Percentiles rank a stretch among this genome's conserved stretches.
Evolutionary conservation across 2,797 vertebrate genomes (phyloP).

Genomic region (Gymnoscopelus microlampas): DNA sequence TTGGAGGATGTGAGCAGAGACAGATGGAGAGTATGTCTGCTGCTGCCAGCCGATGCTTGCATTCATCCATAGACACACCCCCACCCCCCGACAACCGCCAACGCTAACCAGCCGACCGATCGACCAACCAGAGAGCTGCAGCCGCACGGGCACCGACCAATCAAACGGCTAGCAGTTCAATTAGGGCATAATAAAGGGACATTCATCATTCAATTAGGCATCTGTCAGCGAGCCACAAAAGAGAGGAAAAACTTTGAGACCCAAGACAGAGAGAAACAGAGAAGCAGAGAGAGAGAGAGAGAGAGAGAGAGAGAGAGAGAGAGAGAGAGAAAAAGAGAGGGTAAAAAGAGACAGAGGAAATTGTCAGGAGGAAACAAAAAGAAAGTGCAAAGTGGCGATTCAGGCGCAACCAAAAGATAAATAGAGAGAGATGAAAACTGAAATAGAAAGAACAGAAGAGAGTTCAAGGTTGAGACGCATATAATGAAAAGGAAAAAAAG

Average conservation of each 20-base stretch:
- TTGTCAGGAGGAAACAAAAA: conserved; percentile 1
- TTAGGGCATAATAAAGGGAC: conserved; percentile 97
- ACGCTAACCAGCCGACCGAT: conserved; percentile 76
- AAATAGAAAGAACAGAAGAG: not conserved
- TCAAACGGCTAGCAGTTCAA: conserved; percentile 90
- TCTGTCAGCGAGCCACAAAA: conserved; percentile 93
- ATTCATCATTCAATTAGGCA: conserved; percentile 99
- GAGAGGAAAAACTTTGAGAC: conserved; percentile 79
- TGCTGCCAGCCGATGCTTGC: conserved; percentile 84
- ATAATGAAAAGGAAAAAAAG: conserved; percentile 38
- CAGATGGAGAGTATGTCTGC: conserved; percentile 92
- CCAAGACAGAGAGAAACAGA: conserved; percentile 69
- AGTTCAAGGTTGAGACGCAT: conserved; percentile 33
- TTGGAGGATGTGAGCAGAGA: conserved; percentile 76
- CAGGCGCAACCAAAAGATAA: conserved; percentile 55
- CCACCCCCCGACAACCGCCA: conserved; percentile 77
- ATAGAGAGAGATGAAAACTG: conserved; percentile 3
- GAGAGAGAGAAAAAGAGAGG: conserved; percentile 75
- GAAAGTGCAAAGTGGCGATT: conserved; percentile 52
- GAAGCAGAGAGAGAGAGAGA: conserved; percentile 24
- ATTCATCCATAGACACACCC: conserved; percentile 17
- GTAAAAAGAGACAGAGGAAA: conserved; percentile 13
- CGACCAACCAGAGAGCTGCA: conserved; percentile 62
- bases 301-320: not conserved
- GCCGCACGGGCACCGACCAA: conserved; percentile 84